Evolutionary conservation across 2,113 vertebrate species (phyloP).

Genomic region (Gobius niger): DNA sequence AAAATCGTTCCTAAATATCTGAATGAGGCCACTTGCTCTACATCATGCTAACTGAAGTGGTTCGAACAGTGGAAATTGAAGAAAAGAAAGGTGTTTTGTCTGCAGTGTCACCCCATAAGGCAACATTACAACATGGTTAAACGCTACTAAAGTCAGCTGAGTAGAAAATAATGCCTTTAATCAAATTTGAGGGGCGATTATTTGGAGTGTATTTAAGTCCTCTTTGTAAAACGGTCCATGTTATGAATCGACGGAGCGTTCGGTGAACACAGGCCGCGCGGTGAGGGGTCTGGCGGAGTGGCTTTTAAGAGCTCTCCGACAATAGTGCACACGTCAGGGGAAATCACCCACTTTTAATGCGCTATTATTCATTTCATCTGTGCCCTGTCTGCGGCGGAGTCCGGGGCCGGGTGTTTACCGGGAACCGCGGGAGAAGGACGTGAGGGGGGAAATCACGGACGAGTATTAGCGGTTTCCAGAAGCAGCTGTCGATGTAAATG

Average conservation of each 20-base stretch:
- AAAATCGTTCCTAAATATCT: no score
- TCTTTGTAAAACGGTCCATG: neutral
- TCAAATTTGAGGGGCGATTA: neutral
- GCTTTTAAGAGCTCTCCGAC: neutral
- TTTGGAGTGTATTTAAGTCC: slow-evolving; percentile 11
- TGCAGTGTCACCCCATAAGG: no score
- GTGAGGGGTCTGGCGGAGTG: neutral
- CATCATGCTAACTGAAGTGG: no score
- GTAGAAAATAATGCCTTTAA: neutral
- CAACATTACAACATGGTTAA: no score
- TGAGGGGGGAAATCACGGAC: neutral
- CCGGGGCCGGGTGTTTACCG: neutral
- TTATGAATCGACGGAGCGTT: neutral
- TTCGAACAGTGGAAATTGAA: no score
- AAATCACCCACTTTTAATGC: slow-evolving; percentile 15
- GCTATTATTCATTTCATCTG: slow-evolving; percentile 1
- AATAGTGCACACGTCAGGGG: slow-evolving; percentile 17
- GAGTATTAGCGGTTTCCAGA: slow-evolving; percentile 1
- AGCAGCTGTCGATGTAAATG: slow-evolving; percentile 13
- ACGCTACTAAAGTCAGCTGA: neutral
- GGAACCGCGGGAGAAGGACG: no score
- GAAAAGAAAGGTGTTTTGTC: no score
- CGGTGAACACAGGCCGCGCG: neutral
- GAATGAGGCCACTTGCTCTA: no score
- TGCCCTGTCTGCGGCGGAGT: neutral